Percentiles rank a stretch among this genome's conserved stretches.
phyloP scores from a whole-genome alignment of 2,797 vertebrate genomes.

The Microctenopoma stevenorrisi region DNA sequence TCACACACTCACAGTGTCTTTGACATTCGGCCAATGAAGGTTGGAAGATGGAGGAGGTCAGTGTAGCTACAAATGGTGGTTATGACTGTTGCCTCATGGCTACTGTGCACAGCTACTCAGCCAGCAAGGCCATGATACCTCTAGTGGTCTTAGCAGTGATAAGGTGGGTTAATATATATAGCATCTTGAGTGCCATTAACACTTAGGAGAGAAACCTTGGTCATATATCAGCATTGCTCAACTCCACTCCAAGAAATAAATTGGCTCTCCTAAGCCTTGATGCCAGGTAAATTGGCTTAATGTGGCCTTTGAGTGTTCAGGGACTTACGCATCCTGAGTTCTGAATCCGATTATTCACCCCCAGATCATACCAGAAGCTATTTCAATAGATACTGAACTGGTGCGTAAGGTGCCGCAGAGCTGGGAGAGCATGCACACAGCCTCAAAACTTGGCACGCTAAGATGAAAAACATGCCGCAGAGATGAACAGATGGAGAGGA shows the following conservation, averaged over 20 bases:
- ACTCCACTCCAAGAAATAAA: slow-evolving; percentile 80
- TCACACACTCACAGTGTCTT: slow-evolving; percentile 26
- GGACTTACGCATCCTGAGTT: slow-evolving; percentile 79
- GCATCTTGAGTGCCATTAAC: slow-evolving; percentile 69
- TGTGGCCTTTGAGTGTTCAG: slow-evolving; percentile 81
- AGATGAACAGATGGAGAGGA: slow-evolving; percentile 76
- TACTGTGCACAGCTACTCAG: slow-evolving; percentile 40
- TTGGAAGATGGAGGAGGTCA: slow-evolving; percentile 36
- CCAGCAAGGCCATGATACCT: slow-evolving; percentile 57
- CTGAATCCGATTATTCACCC: slow-evolving; percentile 84
- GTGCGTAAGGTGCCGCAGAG: slow-evolving; percentile 42
- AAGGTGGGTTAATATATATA: slow-evolving; percentile 59
- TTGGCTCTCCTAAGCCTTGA: slow-evolving; percentile 77
- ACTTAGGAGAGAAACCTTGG: slow-evolving; percentile 59
- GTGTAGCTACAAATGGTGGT: slow-evolving; percentile 49
- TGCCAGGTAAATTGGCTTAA: slow-evolving; percentile 86
- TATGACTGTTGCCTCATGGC: slow-evolving; percentile 41
- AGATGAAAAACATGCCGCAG: slow-evolving; percentile 40
- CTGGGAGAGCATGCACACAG: slow-evolving; percentile 36
- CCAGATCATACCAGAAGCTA: slow-evolving; percentile 74
- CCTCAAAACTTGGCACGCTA: slow-evolving; percentile 58
- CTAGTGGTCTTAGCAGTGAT: slow-evolving; percentile 51
- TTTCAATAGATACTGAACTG: slow-evolving; percentile 69
- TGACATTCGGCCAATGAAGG: slow-evolving; percentile 48
- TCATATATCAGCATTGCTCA: slow-evolving; percentile 67